Evolutionary conservation across 2,113 vertebrate genomes (phyloP), one percentile per base, ranked within the genome.

Genomic region (Aramus guarauna): DNA sequence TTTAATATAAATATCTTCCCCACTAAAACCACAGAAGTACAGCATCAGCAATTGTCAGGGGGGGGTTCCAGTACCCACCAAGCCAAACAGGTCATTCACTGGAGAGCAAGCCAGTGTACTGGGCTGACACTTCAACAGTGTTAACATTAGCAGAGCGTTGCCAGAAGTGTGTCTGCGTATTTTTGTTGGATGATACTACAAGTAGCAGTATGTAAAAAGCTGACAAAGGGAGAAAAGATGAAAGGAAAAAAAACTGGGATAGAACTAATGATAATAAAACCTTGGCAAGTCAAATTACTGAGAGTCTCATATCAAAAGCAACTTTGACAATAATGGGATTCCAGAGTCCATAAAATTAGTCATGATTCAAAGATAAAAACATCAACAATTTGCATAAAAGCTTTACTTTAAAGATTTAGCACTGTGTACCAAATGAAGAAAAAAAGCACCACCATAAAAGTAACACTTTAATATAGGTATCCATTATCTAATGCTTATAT

Each of bases 401-500:
- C 94, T 97, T 97, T 96, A 95, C 86, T 97, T 97, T 92, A 90
- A 97, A 96, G 95, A 97, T 98, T 98, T 98, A 98, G 62, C 68
- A 39, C 69, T 96, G 20, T 90, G 76, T 92, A 94, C 88, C 47
- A 98, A 98, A 98, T 95, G 86, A 97, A 97, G 95, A 95, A 71
- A 95, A 97, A 96, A 96, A 85, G 23, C 73, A 94, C n/a, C n/a
- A n/a, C 92, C 56, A 86, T 83, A 97, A 92, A 72, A 90, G 63
- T 84, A 98, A 89, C 85, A 97, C 91, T 98, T 97, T 97, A 97
- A 97, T 97, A 96, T 96, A 98, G 96, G 96, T 98, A 98, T 97
- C 97, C 94, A 98, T 98, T 98, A 98, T 96, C 97, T 97, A 97
- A 98, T 97, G 93, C 91, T 97, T 97, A 96, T 95, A 97, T 98